Percentiles rank a stretch among this genome's conserved stretches.
Evolutionary conservation across 1,140 invertebrate genomes (phyloP).

Genomic region (Orius insidiosus): DNA sequence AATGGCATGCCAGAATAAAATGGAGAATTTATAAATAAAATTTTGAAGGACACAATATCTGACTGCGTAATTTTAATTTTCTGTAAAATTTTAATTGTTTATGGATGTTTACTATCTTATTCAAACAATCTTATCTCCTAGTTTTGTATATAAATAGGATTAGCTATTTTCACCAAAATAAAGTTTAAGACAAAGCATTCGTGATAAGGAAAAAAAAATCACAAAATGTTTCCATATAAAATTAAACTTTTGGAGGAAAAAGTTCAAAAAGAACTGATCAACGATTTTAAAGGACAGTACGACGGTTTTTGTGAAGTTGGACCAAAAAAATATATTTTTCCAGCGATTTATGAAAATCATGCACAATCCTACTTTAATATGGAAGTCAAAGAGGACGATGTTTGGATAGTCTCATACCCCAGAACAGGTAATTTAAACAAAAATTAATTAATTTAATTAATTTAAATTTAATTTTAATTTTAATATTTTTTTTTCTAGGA

Average conservation of each 20-base stretch:
- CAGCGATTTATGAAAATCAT: conserved; percentile 39
- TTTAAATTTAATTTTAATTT: neutral
- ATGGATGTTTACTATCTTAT: too few relatives aligned
- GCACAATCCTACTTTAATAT: conserved; percentile 52
- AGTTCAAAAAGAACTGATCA: conserved; percentile 3
- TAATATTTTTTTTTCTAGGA: conserved; percentile 23
- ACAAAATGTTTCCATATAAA: conserved; percentile 11
- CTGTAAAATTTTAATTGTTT: too few relatives aligned
- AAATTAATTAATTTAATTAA: too few relatives aligned
- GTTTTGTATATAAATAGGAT: too few relatives aligned
- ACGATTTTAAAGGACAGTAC: conserved; percentile 33
- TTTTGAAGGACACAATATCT: too few relatives aligned
- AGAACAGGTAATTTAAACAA: conserved; percentile 40
- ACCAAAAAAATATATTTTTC: conserved; percentile 52
- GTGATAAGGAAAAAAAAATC: too few relatives aligned
- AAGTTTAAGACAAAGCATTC: too few relatives aligned
- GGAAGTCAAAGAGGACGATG: conserved; percentile 29
- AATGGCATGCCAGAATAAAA: too few relatives aligned
- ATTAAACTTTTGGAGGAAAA: conserved; percentile 2
- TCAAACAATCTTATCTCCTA: too few relatives aligned
- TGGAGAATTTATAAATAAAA: too few relatives aligned
- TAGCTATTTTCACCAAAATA: too few relatives aligned
- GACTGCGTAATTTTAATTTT: too few relatives aligned
- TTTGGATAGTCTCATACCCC: conserved; percentile 56
- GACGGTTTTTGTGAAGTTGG: conserved; percentile 56